A percentile compares a stretch with the other conserved stretches of the same genome.
Evolutionary conservation across 2,113 vertebrate species (phyloP).

Genomic region (Spheniscus mendiculus): DNA sequence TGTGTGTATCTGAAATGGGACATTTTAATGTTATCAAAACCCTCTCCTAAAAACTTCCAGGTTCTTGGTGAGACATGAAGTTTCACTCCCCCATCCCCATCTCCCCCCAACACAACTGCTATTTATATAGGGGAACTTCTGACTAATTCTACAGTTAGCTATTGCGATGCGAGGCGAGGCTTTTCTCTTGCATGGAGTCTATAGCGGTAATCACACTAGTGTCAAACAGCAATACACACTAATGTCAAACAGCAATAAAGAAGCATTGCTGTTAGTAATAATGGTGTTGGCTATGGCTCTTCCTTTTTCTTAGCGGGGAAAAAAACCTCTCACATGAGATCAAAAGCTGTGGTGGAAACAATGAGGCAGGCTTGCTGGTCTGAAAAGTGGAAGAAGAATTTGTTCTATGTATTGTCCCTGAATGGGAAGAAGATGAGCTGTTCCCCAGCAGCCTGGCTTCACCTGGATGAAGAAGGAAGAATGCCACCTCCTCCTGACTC

Average conservation of each 20-base stretch:
- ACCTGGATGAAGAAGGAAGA: not conserved
- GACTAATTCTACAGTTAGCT: not conserved
- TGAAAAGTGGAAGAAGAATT: not conserved
- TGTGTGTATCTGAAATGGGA: not conserved
- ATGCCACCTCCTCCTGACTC: not conserved
- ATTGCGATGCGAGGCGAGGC: not conserved
- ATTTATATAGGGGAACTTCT: not conserved
- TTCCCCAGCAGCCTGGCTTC: not conserved
- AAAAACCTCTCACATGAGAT: not conserved
- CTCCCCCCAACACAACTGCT: no score
- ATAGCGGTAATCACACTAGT: not conserved
- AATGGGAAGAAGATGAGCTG: not conserved
- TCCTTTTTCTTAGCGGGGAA: not conserved
- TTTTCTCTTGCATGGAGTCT: not conserved
- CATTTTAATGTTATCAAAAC: not conserved
- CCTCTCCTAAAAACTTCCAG: not conserved
- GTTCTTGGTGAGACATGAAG: not conserved
- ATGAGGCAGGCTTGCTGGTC: not conserved
- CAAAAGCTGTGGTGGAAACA: not conserved
- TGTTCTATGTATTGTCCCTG: fast-evolving
- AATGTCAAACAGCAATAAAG: not conserved
- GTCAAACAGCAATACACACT: no score
- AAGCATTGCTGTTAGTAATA: not conserved
- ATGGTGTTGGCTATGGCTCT: not conserved
- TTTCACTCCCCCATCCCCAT: not conserved